Evolutionary conservation across 2,888 invertebrate species (phyloP), one percentile per base, ranked within the genome.

Genomic region (Reticulitermes lucifugus): DNA sequence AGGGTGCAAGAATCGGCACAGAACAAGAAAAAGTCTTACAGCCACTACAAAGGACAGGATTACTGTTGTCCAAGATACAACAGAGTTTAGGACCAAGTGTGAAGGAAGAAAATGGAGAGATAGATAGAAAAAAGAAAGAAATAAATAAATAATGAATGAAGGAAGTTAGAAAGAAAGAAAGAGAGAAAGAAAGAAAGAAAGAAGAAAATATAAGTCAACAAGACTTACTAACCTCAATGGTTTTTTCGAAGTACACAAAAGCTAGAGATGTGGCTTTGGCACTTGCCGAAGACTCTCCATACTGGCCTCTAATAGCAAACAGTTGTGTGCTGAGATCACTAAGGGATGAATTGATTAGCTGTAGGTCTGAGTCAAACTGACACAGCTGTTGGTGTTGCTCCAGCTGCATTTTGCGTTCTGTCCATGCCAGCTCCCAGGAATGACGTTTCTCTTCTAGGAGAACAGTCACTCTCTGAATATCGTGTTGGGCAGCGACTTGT

Each of bases 191-290:
- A 35, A 35, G 35, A 35, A 35, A 35, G 35, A 35, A 35, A 35
- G 35, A 35, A 35, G 4, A 4, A 35, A 35, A 35, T 2, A 35
- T 35, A 35, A 35, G 35, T 35, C 35, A 35, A 35, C 3, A 35
- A 35, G 35, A 35, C 35, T 25, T 79, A 79, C 25, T 55, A 29
- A 96, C 96, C 92, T 95, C 93, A 87, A 96, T 94, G 83, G 95
- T 96, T 90, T 94, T 94, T 91, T 96, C 96, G 90, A 96, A 96
- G 89, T 95, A 94, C 87, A 93, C 93, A 89, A 96, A 96, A 59
- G 95, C 94, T 87, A 93, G 91, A 10, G 95, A 94, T 77, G 95
- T 94, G 83, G 95, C 93, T 90, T 94, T 94, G 12, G 95, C 95
- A 65, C 94, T 93, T 12, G 93, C 92, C 87, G 95, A 91, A 87